Evolutionary conservation across 2,113 vertebrate species (phyloP), one percentile per base, ranked within the genome.

Genomic region (Hepsetus odoe): DNA sequence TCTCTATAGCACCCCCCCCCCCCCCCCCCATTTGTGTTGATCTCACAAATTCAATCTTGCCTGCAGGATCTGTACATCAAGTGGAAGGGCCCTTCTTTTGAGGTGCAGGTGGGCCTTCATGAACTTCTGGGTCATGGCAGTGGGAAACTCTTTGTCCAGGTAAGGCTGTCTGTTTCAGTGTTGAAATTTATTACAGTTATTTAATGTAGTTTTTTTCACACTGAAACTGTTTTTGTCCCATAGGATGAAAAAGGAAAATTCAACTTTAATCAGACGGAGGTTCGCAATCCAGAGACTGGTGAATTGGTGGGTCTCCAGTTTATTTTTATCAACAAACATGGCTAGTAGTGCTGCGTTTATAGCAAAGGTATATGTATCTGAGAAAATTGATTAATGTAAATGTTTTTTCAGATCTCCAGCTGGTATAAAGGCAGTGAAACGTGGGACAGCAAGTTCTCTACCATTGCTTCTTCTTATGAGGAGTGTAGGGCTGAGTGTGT

Each of bases 371-470:
- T 56, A 89, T 40, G 88, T 91, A 58, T 85, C 62, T 80, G 80
- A 90, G 7, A 33, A 0, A 2, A 26, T 14, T 67, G 11, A 11
- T 28, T 44, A 26, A 4, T 40, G 65, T 2, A 53, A 85, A 84
- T 58, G 3, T 16, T 0, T 72, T 74, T 74, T n/a, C 77, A 97
- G 96, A 91, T 97, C 68, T 91, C 90, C 77, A 97, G 92, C 87
- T 97, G 96, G 96, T 97, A 97, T 86, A 92, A 79, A 33, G 93
- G 93, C 0, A 95, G 92, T 0, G 96, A 97, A 89, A 96, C 96
- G 0, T 97, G 95, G 95, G 96, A 97, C 90, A 95, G 96, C 88
- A 96, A 95, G 84, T 97, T 97, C 86, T 95, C 94, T 80, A 96
- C 93, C 0, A 94, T 97, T 0, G 95, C 96, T 1, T 97, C 96